Base-by-base conservation (phyloP, 1,140 invertebrate genomes). In the Megalonaias nervosa region DNA sequence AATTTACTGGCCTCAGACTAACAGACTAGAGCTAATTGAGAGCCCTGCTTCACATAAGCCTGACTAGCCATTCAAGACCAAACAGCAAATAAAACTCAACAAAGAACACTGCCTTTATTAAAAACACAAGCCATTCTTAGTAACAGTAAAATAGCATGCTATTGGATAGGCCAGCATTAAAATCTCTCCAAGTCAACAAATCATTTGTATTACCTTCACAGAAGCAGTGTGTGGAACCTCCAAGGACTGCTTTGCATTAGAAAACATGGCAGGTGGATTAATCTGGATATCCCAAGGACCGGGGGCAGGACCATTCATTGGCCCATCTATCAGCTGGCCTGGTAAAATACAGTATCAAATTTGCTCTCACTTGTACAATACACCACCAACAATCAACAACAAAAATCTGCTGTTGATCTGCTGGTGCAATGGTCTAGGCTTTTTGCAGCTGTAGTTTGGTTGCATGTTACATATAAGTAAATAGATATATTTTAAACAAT, bases 201-300 rank as follows among this genome's bases (percentile, higher is more conserved):
- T 23, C 16, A 26, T 62, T 62, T 64, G 19, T 48, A 72, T 71
- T 70, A 90, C 90, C 83, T 93, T 93, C 17, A 93, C 89, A 13
- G 91, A 92, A 5, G 92, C 91, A 19, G 93, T 94, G 82, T 93
- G 92, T 38, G 93, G 93, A 1, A 94, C 92, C 84, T 91, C 91
- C 1, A 93, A 77, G 0, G 91, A 79, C 69, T 91, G 89, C 16
- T 90, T 89, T 75, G 91, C 88, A 79, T 92, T 89, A 74, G 90
- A 84, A 81, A 93, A 94, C 77, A 91, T 80, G 48, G 88, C 80
- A 4, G 89, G 82, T 26, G 92, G 91, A 16, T 78, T 55, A 1
- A 89, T 92, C 38, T 87, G 82, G 38, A 93, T 91, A 55, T 93
- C 92, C 93, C 93, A 94, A 11, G 93, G 92, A 13, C 90, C 85